These are phyloP conservation scores for Tetraneura akinire DNA, from an alignment of 1,140 invertebrate genomes.

Conservation along the genomic window DNA sequence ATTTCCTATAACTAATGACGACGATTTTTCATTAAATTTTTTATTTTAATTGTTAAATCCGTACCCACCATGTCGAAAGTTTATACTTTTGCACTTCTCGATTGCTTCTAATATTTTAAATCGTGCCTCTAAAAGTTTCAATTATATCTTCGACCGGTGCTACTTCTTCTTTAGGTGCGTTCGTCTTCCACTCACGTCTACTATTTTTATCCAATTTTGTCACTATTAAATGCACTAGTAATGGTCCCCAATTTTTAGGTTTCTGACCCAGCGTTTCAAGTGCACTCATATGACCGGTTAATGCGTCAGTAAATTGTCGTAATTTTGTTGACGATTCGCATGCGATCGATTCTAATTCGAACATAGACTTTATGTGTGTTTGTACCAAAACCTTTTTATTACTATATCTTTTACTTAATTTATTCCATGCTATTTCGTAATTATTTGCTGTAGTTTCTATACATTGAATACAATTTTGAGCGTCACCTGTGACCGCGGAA, in stretches of 20 bases:
- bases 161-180: no score
- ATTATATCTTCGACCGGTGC: no score
- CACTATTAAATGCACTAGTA: no score
- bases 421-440: background rate
- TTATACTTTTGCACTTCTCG: no score
- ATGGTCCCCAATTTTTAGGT: background rate
- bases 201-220: no score
- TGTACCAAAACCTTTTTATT: background rate
- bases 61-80: no score
- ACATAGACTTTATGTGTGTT: background rate
- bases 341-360: background rate
- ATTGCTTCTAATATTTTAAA: no score
- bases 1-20: no score
- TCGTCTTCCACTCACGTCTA: no score
- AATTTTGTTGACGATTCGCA: background rate
- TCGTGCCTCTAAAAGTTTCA: no score
- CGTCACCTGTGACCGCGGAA: background rate
- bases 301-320: background rate
- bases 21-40: no score
- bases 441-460: background rate
- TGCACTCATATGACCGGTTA: background rate
- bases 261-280: background rate
- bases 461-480: constrained; percentile 2
- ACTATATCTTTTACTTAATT: background rate
- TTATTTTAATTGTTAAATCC: background rate